Conservation (phyloP, 2,113 vertebrate genomes). For the Otocyon megalotis region DNA sequence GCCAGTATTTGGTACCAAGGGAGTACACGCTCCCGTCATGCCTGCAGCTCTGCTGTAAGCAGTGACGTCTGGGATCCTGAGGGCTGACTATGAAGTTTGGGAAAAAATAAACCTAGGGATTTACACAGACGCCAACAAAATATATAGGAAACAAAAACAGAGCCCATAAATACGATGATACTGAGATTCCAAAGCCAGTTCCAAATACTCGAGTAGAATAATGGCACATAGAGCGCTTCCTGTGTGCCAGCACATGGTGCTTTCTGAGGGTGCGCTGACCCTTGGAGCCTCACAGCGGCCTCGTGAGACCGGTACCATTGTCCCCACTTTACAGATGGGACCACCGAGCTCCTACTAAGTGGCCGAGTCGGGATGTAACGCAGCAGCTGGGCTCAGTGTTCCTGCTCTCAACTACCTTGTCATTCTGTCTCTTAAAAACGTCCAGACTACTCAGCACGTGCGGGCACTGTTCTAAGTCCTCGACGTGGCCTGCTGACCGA, state of each 20-base stretch:
- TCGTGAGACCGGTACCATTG: accelerated
- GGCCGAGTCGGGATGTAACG: not conserved
- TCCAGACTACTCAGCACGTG: accelerated
- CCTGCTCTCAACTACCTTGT: no score
- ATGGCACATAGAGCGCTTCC: accelerated
- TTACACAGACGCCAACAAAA: not conserved
- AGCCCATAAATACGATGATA: accelerated
- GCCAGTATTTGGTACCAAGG: not conserved
- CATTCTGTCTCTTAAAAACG: not conserved
- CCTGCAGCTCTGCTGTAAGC: not conserved
- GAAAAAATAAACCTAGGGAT: not conserved
- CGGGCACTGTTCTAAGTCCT: not conserved
- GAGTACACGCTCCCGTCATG: accelerated
- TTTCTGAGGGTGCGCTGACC: not conserved
- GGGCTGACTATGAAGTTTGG: not conserved
- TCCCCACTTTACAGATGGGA: not conserved
- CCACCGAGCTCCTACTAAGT: not conserved
- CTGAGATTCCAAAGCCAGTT: not conserved
- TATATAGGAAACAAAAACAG: not conserved
- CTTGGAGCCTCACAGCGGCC: accelerated
- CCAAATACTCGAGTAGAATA: no score
- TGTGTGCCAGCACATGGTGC: accelerated
- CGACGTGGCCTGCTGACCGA: accelerated
- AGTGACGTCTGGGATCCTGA: not conserved
- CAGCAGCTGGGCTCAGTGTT: not conserved